phyloP scores from a whole-genome alignment of 2,888 invertebrate species.

The Rhopalosiphum nymphaeae region DNA sequence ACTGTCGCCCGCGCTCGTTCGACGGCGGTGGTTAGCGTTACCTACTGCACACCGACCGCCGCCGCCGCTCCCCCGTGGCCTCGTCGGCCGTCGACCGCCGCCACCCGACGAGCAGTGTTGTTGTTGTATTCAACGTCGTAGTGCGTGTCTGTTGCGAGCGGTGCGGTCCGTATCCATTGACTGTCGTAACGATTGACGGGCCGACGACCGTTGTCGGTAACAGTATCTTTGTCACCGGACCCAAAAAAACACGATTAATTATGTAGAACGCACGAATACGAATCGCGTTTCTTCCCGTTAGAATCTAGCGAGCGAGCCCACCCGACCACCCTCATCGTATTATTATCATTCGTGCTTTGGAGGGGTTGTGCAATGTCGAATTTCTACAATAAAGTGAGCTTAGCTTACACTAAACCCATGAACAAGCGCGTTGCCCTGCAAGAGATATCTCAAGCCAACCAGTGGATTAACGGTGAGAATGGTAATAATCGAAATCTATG shows the following conservation, averaged over 20 bases:
- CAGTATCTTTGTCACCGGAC: neutral
- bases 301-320: neutral
- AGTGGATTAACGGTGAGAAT: conserved; percentile 86
- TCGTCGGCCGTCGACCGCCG: neutral
- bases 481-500: conserved; percentile 67
- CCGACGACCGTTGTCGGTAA: neutral
- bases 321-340: neutral
- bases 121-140: neutral
- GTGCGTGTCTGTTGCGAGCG: neutral
- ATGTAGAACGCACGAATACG: neutral
- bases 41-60: neutral
- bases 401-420: conserved; percentile 75
- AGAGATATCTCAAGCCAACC: conserved; percentile 85
- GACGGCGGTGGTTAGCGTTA: neutral
- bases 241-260: neutral
- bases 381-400: conserved; percentile 81
- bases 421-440: conserved; percentile 76
- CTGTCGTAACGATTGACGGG: neutral
- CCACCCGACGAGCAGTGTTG: neutral
- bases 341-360: neutral
- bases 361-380: conserved; percentile 76
- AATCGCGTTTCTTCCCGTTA: neutral
- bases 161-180: neutral
- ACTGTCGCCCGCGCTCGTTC: neutral
- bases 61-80: neutral